Evolutionary conservation across 2,888 invertebrate genomes (phyloP).

Genomic region (Cosmorhoe ocellata): DNA sequence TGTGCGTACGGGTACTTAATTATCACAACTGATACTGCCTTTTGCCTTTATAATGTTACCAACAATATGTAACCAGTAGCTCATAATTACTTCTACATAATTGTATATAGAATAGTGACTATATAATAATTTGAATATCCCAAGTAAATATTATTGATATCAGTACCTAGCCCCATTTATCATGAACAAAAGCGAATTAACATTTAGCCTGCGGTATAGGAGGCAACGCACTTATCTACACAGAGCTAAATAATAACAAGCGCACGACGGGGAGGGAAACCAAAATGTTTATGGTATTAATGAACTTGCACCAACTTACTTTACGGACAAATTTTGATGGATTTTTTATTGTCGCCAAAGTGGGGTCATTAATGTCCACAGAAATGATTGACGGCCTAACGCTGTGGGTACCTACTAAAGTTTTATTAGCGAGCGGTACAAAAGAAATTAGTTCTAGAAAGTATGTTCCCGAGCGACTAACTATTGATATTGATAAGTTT

Average conservation of each 20-base stretch:
- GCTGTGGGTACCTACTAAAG: conserved; percentile 37
- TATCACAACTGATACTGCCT: too few species aligned
- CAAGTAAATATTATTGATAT: conserved; percentile 40
- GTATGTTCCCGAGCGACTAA: too few species aligned
- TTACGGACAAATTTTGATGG: conserved; percentile 57
- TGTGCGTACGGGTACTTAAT: too few species aligned
- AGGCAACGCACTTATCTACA: conserved; percentile 50
- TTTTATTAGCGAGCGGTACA: conserved; percentile 26
- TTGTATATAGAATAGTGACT: background rate
- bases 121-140: conserved; percentile 32
- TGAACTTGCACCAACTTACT: conserved; percentile 59
- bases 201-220: conserved; percentile 38
- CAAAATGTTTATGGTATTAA: conserved; percentile 60
- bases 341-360: conserved; percentile 57
- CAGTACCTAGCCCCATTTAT: conserved; percentile 46
- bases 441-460: too few species aligned
- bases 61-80: too few species aligned
- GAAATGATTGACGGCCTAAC: conserved; percentile 47
- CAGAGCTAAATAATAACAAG: conserved; percentile 49
- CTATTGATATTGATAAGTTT: too few species aligned
- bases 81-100: too few species aligned
- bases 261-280: conserved; percentile 47
- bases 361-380: conserved; percentile 52
- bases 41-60: too few species aligned
- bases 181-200: conserved; percentile 45